phyloP scores from a whole-genome alignment of 2,113 vertebrate genomes.

The Sminthopsis crassicaudata region DNA sequence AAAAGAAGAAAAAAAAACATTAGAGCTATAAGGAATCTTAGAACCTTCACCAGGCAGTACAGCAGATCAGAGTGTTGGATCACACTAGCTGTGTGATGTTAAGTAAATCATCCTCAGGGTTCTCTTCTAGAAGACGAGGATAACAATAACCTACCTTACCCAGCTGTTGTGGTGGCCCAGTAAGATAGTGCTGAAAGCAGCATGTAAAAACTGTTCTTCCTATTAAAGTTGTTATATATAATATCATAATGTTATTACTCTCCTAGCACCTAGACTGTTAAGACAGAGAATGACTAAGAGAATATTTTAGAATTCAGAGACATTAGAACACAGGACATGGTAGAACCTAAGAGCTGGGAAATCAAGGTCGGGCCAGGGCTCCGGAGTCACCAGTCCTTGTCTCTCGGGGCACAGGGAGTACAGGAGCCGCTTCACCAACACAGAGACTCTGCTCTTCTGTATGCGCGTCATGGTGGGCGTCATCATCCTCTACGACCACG shows the following conservation, averaged over 20 bases:
- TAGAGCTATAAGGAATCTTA: not conserved
- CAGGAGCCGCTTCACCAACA: slow-evolving; percentile 95
- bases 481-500: slow-evolving; percentile 96
- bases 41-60: not conserved
- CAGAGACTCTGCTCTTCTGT: slow-evolving; percentile 95
- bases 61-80: not conserved
- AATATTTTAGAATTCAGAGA: not conserved
- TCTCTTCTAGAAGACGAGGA: not conserved
- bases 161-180: not conserved
- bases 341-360: not conserved
- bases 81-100: not conserved
- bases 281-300: not conserved
- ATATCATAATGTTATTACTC: not conserved
- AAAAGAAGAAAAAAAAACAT: too few relatives aligned
- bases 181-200: not conserved
- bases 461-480: slow-evolving; percentile 97
- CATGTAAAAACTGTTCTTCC: not conserved
- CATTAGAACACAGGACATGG: not conserved
- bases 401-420: slow-evolving; percentile 87
- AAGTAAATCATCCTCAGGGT: not conserved
- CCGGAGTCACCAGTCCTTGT: not conserved
- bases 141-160: not conserved
- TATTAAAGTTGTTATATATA: not conserved
- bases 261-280: not conserved
- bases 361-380: not conserved